Conservation (phyloP, 2,888 invertebrate species). For the Gymnoscelis rufifasciata region DNA sequence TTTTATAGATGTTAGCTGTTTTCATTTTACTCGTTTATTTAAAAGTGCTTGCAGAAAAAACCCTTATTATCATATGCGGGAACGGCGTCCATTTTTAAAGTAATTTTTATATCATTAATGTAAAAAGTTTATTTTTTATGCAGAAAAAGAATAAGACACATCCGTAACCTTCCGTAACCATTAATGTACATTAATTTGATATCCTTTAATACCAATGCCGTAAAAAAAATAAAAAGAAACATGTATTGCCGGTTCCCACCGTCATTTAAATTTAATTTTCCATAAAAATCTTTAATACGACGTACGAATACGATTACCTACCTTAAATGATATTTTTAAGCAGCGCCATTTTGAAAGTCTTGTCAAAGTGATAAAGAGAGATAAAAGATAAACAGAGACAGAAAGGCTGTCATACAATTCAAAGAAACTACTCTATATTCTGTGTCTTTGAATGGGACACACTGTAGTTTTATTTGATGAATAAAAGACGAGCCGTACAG, state of each 20-base stretch:
- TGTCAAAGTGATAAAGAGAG: neutral
- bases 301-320: slow-evolving; percentile 10
- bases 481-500: slow-evolving; percentile 13
- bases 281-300: slow-evolving; percentile 5
- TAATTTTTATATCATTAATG: no score
- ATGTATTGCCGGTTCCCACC: no score
- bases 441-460: slow-evolving; percentile 8
- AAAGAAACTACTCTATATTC: slow-evolving; percentile 3
- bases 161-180: no score
- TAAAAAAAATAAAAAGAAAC: no score
- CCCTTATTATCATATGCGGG: no score
- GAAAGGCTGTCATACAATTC: slow-evolving; percentile 6
- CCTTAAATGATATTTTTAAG: slow-evolving; percentile 34
- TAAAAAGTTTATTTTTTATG: no score
- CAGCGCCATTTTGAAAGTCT: slow-evolving; percentile 35
- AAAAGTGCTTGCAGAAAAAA: no score
- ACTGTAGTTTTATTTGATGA: slow-evolving; percentile 14
- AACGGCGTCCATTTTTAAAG: no score
- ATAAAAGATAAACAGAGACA: slow-evolving; percentile 6
- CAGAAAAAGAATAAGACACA: no score
- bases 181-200: neutral
- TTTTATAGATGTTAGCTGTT: no score
- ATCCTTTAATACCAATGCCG: neutral
- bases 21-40: no score
- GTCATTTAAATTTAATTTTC: neutral